Evolutionary conservation across 2,797 vertebrate genomes (phyloP).

Genomic region (Phoebastria nigripes): DNA sequence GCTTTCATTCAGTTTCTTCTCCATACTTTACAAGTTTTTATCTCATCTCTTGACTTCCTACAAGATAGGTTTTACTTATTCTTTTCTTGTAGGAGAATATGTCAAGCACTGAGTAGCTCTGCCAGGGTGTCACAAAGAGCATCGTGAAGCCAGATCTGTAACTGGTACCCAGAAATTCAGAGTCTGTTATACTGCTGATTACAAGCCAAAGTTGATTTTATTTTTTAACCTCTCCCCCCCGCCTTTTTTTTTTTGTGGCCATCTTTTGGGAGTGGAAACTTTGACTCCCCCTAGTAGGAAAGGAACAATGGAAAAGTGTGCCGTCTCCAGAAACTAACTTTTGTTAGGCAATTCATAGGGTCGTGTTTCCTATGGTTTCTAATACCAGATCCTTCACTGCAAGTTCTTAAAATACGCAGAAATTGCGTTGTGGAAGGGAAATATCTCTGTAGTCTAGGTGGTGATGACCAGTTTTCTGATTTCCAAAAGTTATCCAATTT

Average conservation of each 20-base stretch:
- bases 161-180: not conserved
- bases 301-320: not conserved
- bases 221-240: not conserved
- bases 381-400: not conserved
- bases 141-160: not conserved
- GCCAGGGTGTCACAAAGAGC: not conserved
- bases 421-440: not conserved
- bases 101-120: not conserved
- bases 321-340: not conserved
- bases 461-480: not conserved
- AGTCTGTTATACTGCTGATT: not conserved
- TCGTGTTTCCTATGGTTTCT: not conserved
- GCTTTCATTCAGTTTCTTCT: not conserved
- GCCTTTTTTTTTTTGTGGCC: not conserved
- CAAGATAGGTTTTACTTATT: not conserved
- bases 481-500: not conserved
- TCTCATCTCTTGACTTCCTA: not conserved
- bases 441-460: not conserved
- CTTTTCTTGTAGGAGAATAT: not conserved
- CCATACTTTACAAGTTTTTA: not conserved
- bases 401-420: not conserved
- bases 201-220: not conserved
- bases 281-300: not conserved
- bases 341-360: not conserved
- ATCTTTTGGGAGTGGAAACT: not conserved